Conservation (phyloP, 2,888 invertebrate species). For the Heterodera filipjevi region DNA sequence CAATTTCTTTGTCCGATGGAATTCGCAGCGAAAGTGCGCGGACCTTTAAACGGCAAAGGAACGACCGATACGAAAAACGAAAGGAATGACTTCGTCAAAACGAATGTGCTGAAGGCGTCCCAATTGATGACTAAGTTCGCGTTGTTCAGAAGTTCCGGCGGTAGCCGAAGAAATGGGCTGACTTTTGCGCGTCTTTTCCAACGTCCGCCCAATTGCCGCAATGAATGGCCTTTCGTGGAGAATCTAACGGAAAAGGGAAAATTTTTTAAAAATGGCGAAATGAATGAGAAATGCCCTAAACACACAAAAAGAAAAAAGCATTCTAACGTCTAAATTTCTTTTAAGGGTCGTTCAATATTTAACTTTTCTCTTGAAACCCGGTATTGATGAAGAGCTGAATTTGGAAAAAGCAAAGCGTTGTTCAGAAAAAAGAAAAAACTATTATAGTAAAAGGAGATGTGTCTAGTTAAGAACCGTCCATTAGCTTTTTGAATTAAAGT, state of each 20-base stretch:
- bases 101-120: conserved; percentile 46
- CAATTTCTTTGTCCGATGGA: conserved; percentile 40
- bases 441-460: too few relatives aligned
- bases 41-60: background rate
- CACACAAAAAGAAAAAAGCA: background rate
- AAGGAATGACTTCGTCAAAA: conserved; percentile 34
- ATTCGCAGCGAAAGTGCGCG: conserved; percentile 19
- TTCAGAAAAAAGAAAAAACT: too few relatives aligned
- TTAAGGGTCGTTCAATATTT: too few relatives aligned
- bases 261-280: too few relatives aligned
- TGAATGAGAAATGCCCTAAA: background rate
- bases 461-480: too few relatives aligned
- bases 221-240: conserved; percentile 52
- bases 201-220: conserved; percentile 47
- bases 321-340: too few relatives aligned
- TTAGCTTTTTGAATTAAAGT: too few relatives aligned
- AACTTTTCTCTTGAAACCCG: too few relatives aligned
- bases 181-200: conserved; percentile 38
- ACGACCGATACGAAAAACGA: background rate
- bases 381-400: too few relatives aligned
- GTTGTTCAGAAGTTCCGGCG: conserved; percentile 39
- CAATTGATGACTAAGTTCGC: conserved; percentile 45
- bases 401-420: too few relatives aligned
- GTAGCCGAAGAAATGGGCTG: background rate
- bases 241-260: conserved; percentile 30